Conservation (phyloP, 2,888 invertebrate species). For the Kuschelorhynchus macadamiae region DNA sequence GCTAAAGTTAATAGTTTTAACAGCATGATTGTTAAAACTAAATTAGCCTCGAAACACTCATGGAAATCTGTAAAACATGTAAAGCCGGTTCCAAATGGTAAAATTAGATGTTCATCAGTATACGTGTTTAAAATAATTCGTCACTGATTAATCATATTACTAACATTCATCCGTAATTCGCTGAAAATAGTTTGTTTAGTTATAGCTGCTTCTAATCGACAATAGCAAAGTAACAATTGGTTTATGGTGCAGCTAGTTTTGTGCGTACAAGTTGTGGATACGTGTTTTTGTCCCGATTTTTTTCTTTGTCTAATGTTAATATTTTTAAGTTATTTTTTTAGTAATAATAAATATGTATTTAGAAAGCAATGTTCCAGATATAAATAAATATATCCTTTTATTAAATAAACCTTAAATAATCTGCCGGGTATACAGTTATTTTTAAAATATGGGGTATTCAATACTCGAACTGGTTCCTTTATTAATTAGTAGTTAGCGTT, state of each 20-base stretch:
- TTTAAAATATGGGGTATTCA: too few relatives aligned
- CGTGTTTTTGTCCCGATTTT: not conserved
- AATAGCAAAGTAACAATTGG: conserved; percentile 28
- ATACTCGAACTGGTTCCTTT: too few relatives aligned
- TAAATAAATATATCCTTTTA: not conserved
- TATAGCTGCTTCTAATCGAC: conserved; percentile 19
- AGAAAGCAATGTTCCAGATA: not conserved
- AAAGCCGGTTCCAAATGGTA: conserved; percentile 66
- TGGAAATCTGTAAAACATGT: conserved; percentile 68
- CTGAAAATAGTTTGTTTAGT: conserved; percentile 12
- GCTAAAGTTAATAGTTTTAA: conserved; percentile 77
- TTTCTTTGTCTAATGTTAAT: not conserved
- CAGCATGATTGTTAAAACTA: conserved; percentile 71
- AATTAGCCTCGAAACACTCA: conserved; percentile 46
- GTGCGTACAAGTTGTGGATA: conserved; percentile 22
- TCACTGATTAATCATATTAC: conserved; percentile 24
- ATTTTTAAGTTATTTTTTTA: not conserved
- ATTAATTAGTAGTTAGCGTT: too few relatives aligned
- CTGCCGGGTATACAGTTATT: too few relatives aligned
- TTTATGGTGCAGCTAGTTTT: conserved; percentile 17
- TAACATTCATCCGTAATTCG: conserved; percentile 16
- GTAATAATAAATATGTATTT: not conserved
- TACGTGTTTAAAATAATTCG: conserved; percentile 9
- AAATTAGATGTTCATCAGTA: conserved; percentile 23
- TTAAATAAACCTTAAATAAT: too few relatives aligned